Percentiles rank a stretch among this genome's conserved stretches.
Evolutionary conservation across 2,113 vertebrate genomes (phyloP).

Genomic region (Cygnus buccinator): DNA sequence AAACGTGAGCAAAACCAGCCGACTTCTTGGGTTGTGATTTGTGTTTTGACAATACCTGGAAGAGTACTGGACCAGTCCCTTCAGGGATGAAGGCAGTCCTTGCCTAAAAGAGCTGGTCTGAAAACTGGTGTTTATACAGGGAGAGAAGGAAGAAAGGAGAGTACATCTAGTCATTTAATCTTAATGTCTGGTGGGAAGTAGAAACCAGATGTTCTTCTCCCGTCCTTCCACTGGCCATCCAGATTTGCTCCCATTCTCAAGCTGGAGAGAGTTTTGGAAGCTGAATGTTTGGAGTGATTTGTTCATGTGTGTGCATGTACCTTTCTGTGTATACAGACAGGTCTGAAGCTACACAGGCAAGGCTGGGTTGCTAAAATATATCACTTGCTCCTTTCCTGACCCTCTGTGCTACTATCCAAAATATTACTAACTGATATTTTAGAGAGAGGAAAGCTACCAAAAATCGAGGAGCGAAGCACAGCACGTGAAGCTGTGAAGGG

Average conservation of each 20-base stretch:
- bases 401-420: neutral
- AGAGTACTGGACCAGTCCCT: neutral
- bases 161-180: neutral
- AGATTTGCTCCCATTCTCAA: neutral
- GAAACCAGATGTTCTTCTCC: neutral
- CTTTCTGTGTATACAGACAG: neutral
- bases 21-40: neutral
- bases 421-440: neutral
- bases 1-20: constrained; percentile 15
- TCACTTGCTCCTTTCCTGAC: neutral
- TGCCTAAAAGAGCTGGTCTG: neutral
- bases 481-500: neutral
- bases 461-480: neutral
- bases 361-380: neutral
- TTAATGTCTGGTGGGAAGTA: neutral
- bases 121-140: neutral
- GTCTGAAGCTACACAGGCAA: neutral
- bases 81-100: neutral
- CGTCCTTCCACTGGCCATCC: neutral
- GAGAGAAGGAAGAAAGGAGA: neutral
- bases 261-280: neutral
- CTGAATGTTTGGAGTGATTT: neutral
- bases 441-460: neutral
- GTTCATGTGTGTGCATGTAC: accelerated
- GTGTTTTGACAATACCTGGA: neutral